Base-by-base conservation (phyloP, 2,888 invertebrate genomes). In the Eristalinus sepulchralis region DNA sequence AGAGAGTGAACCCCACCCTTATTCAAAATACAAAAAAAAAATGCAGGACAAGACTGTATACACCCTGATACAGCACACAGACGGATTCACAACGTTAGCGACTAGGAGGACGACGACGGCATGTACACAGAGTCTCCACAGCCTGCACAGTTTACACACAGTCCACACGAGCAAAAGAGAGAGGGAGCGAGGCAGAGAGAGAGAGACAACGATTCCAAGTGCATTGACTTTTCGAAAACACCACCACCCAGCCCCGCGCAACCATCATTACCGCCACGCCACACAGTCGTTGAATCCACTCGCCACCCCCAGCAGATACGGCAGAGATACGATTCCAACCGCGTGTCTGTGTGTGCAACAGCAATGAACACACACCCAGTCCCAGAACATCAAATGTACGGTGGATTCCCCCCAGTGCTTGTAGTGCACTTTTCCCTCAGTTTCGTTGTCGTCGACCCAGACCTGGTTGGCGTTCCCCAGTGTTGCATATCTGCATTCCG, bases 171-270 rank as follows among this genome's bases (percentile, higher is more conserved):
- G 13, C 1, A 0, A 72, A 27, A 81, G 27, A 64, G 36, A 73
- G 62, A 83, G 73, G n/a, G 17, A 4, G 13, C 2, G 27, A 47
- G 17, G 0, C 0, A 11, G 13, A 72, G 34, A 81, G 27, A 64
- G 36, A 73, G 62, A 83, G 73, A 66, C 66, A 67, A 82, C 83
- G 78, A 83, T 86, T 86, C 82, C 86, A 82, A 86, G 86, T 86
- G 86, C 86, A 86, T 83, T 86, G 86, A 86, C 86, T 86, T 83
- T 86, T 86, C 71, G 33, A 71, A 76, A 55, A 59, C 33, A 68
- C 60, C 47, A 47, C 53, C 64, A 57, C 22, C 27, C 27, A 55
- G 70, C 53, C 72, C 77, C 71, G 66, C 77, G 67, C 34, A n/a
- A 33, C 62, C 13, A 27, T 39, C 22, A 53, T 66, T 60, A 9